Evolutionary conservation across 2,797 vertebrate species (phyloP).

Genomic region (Lacerta agilis): DNA sequence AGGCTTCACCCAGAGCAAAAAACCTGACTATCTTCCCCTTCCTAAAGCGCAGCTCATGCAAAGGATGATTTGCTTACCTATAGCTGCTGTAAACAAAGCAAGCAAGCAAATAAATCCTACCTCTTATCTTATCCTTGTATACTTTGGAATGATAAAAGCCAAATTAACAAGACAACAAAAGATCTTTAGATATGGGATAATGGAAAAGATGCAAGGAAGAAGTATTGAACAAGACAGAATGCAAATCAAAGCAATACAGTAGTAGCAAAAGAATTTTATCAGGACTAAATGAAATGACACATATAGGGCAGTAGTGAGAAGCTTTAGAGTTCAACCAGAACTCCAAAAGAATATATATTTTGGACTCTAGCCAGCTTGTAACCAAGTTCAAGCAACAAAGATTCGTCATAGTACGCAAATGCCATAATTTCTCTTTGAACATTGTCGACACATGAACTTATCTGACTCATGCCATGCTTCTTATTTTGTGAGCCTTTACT

Average conservation of each 20-base stretch:
- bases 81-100: too few species aligned
- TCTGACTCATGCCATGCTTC: background rate
- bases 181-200: background rate
- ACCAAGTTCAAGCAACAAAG: slow-evolving; percentile 31
- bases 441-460: background rate
- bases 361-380: slow-evolving; percentile 15
- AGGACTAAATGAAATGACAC: background rate
- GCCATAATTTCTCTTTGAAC: slow-evolving; percentile 11
- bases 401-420: slow-evolving; percentile 21
- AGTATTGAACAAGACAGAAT: background rate
- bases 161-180: too few species aligned
- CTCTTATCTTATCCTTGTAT: background rate
- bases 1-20: too few species aligned
- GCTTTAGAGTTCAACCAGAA: background rate
- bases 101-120: background rate
- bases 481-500: slow-evolving; percentile 19
- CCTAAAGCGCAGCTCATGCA: too few species aligned
- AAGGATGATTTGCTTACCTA: too few species aligned
- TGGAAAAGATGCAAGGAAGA: background rate
- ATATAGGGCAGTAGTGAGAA: background rate
- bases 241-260: background rate
- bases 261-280: background rate
- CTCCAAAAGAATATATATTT: slow-evolving; percentile 23
- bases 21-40: too few species aligned
- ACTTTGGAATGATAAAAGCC: background rate